phyloP scores from a whole-genome alignment of 1,140 invertebrate species.

The Polypedilum vanderplanki region DNA sequence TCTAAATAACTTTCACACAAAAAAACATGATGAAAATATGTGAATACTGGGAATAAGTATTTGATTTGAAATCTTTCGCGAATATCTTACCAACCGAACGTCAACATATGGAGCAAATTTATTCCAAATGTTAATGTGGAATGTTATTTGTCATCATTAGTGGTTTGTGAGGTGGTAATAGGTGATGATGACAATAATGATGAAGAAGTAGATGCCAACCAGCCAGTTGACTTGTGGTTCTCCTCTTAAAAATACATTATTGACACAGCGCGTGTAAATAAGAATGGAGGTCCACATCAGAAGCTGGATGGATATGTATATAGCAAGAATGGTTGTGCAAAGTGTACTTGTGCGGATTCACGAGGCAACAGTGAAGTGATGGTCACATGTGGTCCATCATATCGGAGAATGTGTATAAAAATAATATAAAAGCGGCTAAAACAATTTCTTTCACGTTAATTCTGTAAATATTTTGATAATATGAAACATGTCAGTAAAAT shows the following conservation, averaged over 20 bases:
- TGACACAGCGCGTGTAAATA: not conserved
- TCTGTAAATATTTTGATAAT: too few relatives aligned
- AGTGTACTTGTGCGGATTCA: not conserved
- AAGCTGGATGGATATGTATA: not conserved
- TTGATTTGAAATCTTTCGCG: not conserved
- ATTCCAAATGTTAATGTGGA: not conserved
- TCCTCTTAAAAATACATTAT: not conserved
- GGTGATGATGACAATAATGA: not conserved
- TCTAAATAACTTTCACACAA: not conserved
- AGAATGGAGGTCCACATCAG: not conserved
- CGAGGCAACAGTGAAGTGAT: not conserved
- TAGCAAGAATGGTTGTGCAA: not conserved
- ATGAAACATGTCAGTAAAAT: slow-evolving; percentile 23
- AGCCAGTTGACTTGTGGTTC: not conserved
- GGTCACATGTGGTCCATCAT: not conserved
- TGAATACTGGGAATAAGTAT: not conserved
- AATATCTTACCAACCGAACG: not conserved
- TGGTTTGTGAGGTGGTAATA: slow-evolving; percentile 21
- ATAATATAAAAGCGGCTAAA: not conserved
- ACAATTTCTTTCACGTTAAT: too few relatives aligned
- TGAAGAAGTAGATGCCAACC: too few relatives aligned
- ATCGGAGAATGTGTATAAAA: slow-evolving; percentile 21
- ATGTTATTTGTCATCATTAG: slow-evolving; percentile 21
- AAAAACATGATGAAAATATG: not conserved
- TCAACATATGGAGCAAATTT: slow-evolving; percentile 5